These are phyloP conservation scores for Anthonomus grandis DNA, from an alignment of 1,140 invertebrate genomes.

Conservation along the genomic window DNA sequence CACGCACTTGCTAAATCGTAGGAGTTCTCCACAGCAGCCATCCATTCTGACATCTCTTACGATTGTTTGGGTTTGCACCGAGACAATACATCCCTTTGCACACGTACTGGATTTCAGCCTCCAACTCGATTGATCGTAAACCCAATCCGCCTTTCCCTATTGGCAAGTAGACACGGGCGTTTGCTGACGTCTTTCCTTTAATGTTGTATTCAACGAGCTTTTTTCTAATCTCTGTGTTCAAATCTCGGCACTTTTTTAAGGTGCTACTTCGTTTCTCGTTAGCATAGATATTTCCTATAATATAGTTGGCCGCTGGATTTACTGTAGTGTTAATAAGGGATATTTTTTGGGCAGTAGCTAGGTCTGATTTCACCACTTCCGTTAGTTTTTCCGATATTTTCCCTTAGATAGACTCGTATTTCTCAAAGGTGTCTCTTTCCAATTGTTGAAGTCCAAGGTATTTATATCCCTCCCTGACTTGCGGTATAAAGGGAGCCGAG, in stretches of 20 bases:
- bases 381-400: too few species aligned
- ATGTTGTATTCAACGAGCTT: conserved; percentile 28
- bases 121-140: too few species aligned
- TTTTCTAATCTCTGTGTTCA: conserved; percentile 25
- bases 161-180: conserved; percentile 23
- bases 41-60: too few species aligned
- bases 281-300: background rate
- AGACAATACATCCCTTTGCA: conserved; percentile 19
- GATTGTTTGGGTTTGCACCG: too few species aligned
- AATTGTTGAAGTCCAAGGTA: too few species aligned
- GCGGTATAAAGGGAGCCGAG: too few species aligned
- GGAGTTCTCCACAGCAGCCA: conserved; percentile 9
- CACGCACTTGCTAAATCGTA: conserved; percentile 22
- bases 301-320: background rate
- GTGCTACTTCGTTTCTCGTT: too few species aligned
- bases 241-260: conserved; percentile 20
- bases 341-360: too few species aligned
- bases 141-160: conserved; percentile 19
- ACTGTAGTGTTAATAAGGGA: background rate
- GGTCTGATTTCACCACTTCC: too few species aligned
- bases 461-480: too few species aligned
- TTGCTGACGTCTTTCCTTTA: conserved; percentile 22
- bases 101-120: conserved; percentile 18
- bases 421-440: too few species aligned
- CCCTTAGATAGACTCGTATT: too few species aligned